Conservation (phyloP, 2,888 invertebrate species). For the Caenorhabditis drosophilae region DNA sequence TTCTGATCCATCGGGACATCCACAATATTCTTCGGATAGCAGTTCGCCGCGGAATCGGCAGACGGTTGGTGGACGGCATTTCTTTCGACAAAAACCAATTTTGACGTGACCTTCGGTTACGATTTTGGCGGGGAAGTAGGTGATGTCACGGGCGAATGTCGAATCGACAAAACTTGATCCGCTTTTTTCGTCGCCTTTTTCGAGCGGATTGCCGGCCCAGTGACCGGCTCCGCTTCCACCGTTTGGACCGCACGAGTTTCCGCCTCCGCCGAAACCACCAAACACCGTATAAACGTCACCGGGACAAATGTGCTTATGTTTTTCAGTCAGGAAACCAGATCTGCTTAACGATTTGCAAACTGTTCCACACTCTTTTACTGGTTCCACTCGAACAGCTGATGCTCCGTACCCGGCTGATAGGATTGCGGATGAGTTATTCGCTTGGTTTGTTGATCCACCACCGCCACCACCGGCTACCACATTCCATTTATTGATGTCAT, state of each 20-base stretch:
- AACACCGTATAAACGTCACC: conserved; percentile 7
- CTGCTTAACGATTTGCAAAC: conserved; percentile 8
- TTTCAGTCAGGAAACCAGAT: conserved; percentile 1
- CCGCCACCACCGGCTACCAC: conserved; percentile 32
- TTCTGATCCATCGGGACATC: conserved; percentile 28
- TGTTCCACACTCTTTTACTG: conserved; percentile 3
- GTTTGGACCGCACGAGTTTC: conserved; percentile 49
- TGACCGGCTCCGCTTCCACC: conserved; percentile 60
- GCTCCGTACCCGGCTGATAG: conserved; percentile 21
- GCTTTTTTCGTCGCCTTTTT: conserved; percentile 6
- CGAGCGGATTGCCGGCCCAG: conserved; percentile 33
- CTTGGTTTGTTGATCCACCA: conserved; percentile 9
- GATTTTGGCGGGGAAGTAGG: conserved; percentile 5
- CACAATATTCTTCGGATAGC: conserved; percentile 28
- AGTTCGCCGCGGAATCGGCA: conserved; percentile 24
- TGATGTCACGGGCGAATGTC: conserved; percentile 9
- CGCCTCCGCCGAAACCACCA: conserved; percentile 57
- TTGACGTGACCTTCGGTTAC: conserved; percentile 15
- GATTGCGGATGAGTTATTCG: too few species aligned
- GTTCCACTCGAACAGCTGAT: conserved; percentile 3
- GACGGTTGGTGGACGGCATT: conserved; percentile 13
- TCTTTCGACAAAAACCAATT: conserved; percentile 23
- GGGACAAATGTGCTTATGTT: conserved; percentile 10
- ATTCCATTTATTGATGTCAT: conserved; percentile 12
- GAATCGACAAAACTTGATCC: conserved; percentile 18